Percentiles rank a stretch among this genome's conserved stretches.
These are phyloP conservation scores for Nesometra sesokonis DNA, from an alignment of 35 echinoderm and acorn worm species.

Conservation along the genomic window DNA sequence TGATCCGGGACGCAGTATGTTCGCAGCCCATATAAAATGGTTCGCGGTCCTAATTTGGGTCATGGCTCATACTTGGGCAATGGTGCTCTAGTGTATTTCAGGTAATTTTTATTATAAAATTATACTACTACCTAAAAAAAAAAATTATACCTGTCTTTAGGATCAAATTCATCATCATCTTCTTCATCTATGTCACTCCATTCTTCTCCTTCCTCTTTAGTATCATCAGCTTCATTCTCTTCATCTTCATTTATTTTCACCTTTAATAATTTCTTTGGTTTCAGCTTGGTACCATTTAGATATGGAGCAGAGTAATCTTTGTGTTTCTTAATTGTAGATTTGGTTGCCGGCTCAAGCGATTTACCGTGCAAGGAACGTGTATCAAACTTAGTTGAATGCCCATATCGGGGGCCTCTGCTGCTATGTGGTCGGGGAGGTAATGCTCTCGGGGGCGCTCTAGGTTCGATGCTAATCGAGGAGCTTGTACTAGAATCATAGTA, in stretches of 20 bases:
- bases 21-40: no score
- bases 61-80: no score
- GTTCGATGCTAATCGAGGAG: neutral
- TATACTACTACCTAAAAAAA: neutral
- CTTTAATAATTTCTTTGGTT: slow-evolving; percentile 12
- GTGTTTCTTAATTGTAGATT: slow-evolving; percentile 11
- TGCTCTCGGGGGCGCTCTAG: slow-evolving; percentile 22
- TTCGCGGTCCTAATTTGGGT: no score
- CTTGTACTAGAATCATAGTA: slow-evolving; percentile 1
- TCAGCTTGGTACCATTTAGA: neutral
- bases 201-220: slow-evolving; percentile 50
- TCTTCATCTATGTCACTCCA: slow-evolving; percentile 96
- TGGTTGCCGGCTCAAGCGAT: neutral
- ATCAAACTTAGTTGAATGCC: neutral
- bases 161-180: slow-evolving; percentile 66
- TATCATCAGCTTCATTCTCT: neutral
- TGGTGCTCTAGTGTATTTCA: no score
- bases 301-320: neutral
- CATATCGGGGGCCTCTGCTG: slow-evolving; percentile 9
- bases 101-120: no score
- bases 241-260: neutral
- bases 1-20: no score
- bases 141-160: slow-evolving; percentile 48
- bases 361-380: neutral
- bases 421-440: slow-evolving; percentile 26